These are phyloP conservation scores for Alauda arvensis DNA, from an alignment of 2,797 vertebrate genomes.

Conservation along the genomic window DNA sequence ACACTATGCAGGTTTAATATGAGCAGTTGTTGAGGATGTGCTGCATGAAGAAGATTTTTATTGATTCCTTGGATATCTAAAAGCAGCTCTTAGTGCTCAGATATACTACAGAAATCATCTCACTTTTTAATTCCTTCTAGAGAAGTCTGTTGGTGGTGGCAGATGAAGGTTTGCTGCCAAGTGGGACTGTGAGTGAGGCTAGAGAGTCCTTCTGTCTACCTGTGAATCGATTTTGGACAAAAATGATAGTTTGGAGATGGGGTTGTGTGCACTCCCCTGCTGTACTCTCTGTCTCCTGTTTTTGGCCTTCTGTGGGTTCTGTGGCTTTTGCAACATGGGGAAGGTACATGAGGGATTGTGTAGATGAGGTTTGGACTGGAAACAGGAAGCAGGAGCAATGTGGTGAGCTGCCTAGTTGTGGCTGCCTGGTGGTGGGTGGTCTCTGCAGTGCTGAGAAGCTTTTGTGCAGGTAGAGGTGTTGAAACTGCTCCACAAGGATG, in stretches of 20 bases:
- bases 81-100: not conserved
- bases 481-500: not conserved
- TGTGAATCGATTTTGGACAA: not conserved
- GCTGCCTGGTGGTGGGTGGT: not conserved
- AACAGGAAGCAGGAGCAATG: not conserved
- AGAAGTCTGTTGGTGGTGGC: not conserved
- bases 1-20: not conserved
- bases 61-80: not conserved
- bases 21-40: not conserved
- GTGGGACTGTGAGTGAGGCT: not conserved
- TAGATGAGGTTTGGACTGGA: not conserved
- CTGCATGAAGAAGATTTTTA: not conserved
- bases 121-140: not conserved
- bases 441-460: not conserved
- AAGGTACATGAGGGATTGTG: accelerated
- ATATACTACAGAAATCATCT: accelerated
- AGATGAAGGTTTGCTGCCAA: not conserved
- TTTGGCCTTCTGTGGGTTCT: not conserved
- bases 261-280: not conserved
- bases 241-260: not conserved
- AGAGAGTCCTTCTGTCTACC: not conserved
- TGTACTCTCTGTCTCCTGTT: not conserved
- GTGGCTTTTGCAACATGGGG: not conserved
- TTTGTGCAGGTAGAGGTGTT: not conserved
- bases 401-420: not conserved